These are phyloP conservation scores for Fistularia commersonii DNA, from an alignment of 2,797 vertebrate genomes.

Conservation along the genomic window DNA sequence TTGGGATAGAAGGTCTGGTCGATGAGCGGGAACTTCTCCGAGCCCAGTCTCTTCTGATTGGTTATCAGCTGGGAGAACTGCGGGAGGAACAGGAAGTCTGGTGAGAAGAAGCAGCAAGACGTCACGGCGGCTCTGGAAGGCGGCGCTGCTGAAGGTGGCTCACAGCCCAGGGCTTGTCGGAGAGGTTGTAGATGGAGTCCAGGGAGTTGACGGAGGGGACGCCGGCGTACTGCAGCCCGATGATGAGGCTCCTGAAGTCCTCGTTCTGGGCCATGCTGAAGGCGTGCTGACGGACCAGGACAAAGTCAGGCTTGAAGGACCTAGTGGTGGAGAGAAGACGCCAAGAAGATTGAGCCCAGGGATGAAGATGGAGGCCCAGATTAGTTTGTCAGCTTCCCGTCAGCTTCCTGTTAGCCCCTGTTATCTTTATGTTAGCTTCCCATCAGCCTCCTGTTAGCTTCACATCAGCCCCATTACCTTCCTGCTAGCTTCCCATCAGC, in stretches of 20 bases:
- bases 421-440: too few species aligned
- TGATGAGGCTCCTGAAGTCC: conserved; percentile 93
- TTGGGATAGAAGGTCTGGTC: conserved; percentile 98
- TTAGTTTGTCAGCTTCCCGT: conserved; percentile 1
- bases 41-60: conserved; percentile 86
- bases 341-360: not conserved
- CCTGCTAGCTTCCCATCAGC: too few species aligned
- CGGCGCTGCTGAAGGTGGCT: too few species aligned
- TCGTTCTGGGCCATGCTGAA: conserved; percentile 97
- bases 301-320: conserved; percentile 94
- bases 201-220: conserved; percentile 92
- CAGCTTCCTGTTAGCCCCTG: too few species aligned
- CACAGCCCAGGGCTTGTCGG: conserved; percentile 98
- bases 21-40: conserved; percentile 94
- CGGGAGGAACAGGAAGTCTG: not conserved
- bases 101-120: not conserved
- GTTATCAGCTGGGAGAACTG: conserved; percentile 95
- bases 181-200: conserved; percentile 96
- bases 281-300: conserved; percentile 93
- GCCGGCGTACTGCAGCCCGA: conserved; percentile 94
- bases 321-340: conserved; percentile 58
- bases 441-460: too few species aligned
- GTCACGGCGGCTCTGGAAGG: too few species aligned
- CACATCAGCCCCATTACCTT: too few species aligned
- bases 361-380: not conserved